Conservation (phyloP, 2,797 vertebrate species). For the Novumbra hubbsi region DNA sequence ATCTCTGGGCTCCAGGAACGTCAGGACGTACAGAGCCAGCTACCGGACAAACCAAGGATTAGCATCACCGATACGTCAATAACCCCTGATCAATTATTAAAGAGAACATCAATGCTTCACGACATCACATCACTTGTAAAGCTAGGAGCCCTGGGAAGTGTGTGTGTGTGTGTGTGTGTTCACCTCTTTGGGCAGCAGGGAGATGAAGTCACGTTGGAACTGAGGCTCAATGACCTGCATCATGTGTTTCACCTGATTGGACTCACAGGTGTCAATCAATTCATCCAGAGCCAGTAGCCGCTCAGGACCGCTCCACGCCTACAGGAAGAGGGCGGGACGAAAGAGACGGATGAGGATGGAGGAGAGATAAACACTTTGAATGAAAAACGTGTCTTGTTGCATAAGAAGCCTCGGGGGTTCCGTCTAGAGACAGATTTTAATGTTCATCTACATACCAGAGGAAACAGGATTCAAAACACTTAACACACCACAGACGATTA, state of each 20-base stretch:
- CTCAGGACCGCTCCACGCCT: constrained; percentile 93
- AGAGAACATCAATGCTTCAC: no score
- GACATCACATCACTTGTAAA: no score
- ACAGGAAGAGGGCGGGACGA: constrained; percentile 39
- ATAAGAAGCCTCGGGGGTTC: no score
- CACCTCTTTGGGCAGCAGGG: constrained; percentile 95
- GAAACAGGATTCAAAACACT: no score
- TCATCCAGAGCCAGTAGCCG: constrained; percentile 91
- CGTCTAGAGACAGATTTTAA: no score
- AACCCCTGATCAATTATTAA: neutral
- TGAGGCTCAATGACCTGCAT: constrained; percentile 97
- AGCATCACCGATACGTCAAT: neutral
- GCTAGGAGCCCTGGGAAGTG: no score
- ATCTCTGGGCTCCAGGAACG: constrained; percentile 91
- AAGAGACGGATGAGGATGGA: neutral
- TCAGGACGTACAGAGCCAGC: constrained; percentile 91
- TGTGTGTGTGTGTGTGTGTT: constrained; percentile 21
- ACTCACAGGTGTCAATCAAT: constrained; percentile 90
- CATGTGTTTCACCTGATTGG: constrained; percentile 92
- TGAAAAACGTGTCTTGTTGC: no score
- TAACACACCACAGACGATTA: no score
- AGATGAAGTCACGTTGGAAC: constrained; percentile 97
- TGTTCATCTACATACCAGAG: no score
- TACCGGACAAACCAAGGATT: constrained; percentile 38
- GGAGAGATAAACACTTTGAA: neutral